phyloP scores from a whole-genome alignment of 2,888 invertebrate genomes.

The Caenorhabditis sp. region DNA sequence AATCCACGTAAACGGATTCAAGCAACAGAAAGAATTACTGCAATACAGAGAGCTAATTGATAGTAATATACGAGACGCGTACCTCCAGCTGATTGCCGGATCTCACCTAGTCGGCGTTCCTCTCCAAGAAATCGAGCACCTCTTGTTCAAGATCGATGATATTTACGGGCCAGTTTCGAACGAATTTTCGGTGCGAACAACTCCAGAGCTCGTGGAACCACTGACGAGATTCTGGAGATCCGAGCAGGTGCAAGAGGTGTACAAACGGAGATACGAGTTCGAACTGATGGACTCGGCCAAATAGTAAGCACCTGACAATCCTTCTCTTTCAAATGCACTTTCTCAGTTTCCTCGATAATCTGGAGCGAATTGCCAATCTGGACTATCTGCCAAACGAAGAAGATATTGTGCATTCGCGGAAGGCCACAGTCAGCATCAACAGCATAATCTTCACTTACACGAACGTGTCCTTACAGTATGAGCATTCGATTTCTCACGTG shows the following conservation, averaged over 20 bases:
- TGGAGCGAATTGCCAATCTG: slow-evolving; percentile 47
- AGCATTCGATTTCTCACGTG: neutral
- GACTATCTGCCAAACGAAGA: slow-evolving; percentile 55
- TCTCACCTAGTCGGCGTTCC: slow-evolving; percentile 21
- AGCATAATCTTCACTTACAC: slow-evolving; percentile 54
- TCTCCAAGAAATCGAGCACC: slow-evolving; percentile 12
- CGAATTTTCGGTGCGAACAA: slow-evolving; percentile 12
- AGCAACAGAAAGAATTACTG: slow-evolving; percentile 30
- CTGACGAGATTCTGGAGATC: slow-evolving; percentile 51
- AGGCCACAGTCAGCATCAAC: slow-evolving; percentile 49
- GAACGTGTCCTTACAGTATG: slow-evolving; percentile 46
- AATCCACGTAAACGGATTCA: slow-evolving; percentile 61
- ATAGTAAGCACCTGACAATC: slow-evolving; percentile 32
- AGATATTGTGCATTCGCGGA: slow-evolving; percentile 60
- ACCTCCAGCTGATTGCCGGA: slow-evolving; percentile 49
- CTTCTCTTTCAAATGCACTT: neutral
- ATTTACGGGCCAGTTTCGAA: slow-evolving; percentile 4
- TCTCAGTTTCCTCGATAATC: slow-evolving; percentile 59
- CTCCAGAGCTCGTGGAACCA: slow-evolving; percentile 22
- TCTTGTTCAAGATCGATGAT: slow-evolving; percentile 15
- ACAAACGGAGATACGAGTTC: slow-evolving; percentile 41
- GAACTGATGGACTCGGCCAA: slow-evolving; percentile 56
- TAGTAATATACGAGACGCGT: slow-evolving; percentile 48
- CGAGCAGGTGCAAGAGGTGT: slow-evolving; percentile 46
- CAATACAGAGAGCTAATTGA: slow-evolving; percentile 46